phyloP scores from a whole-genome alignment of 2,113 vertebrate genomes.

The Microtus oregoni region DNA sequence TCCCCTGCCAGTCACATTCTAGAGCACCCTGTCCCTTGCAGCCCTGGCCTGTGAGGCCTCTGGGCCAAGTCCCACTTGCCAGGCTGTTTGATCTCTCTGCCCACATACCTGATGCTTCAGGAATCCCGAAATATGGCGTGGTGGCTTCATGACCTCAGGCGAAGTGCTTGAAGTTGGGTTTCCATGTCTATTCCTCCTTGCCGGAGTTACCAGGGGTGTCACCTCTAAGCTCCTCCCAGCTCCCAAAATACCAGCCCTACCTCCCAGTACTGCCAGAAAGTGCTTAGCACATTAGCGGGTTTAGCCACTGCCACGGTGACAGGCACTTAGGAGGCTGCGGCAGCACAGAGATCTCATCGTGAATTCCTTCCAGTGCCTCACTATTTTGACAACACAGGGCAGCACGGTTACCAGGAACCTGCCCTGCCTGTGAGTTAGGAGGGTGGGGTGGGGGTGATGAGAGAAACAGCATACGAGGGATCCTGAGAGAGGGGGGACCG shows the following conservation, averaged over 20 bases:
- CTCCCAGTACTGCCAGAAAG: conserved; percentile 83
- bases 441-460: conserved; percentile 45
- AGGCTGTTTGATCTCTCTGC: background rate
- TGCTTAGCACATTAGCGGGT: conserved; percentile 86
- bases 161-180: conserved; percentile 69
- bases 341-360: conserved; percentile 84
- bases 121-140: conserved; percentile 59
- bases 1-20: background rate
- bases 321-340: conserved; percentile 78
- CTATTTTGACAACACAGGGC: conserved; percentile 81
- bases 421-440: conserved; percentile 72
- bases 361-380: conserved; percentile 82
- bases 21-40: background rate
- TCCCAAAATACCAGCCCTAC: conserved; percentile 83
- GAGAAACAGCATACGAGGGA: conserved; percentile 62
- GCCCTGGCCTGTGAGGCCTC: background rate
- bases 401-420: conserved; percentile 80
- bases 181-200: conserved; percentile 68
- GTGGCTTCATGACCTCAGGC: conserved; percentile 55
- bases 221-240: conserved; percentile 71
- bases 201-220: conserved; percentile 54
- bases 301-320: conserved; percentile 78
- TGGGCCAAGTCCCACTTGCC: background rate
- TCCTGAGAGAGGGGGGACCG: conserved; percentile 63
- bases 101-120: conserved; percentile 21